phyloP scores from a whole-genome alignment of 2,113 vertebrate genomes.

The Passer domesticus region DNA sequence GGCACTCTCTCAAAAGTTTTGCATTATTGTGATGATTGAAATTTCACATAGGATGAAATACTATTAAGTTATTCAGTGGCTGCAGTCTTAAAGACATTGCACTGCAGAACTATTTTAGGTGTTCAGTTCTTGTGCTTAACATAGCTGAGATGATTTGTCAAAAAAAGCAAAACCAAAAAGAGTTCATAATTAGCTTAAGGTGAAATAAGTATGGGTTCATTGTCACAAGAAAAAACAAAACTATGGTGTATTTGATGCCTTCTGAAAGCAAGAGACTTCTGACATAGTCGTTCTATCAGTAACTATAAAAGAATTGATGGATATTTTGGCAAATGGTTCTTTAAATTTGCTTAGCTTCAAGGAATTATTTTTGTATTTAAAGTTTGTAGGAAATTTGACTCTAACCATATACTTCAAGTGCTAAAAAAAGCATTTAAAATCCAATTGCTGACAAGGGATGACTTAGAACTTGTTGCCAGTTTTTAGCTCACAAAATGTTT shows the following conservation, averaged over 20 bases:
- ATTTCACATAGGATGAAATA: neutral
- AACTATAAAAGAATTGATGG: neutral
- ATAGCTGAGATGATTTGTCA: neutral
- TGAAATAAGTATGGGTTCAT: neutral
- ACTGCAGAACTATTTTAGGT: neutral
- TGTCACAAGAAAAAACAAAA: neutral
- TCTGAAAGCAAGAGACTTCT: neutral
- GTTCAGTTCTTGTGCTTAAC: neutral
- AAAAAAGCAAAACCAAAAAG: neutral
- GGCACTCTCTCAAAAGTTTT: neutral
- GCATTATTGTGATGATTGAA: neutral
- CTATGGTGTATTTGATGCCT: neutral
- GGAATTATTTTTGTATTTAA: conserved; percentile 23
- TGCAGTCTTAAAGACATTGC: neutral
- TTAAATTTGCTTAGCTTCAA: neutral
- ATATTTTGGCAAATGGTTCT: neutral
- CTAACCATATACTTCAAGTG: neutral
- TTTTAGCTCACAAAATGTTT: neutral
- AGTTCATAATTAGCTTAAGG: neutral
- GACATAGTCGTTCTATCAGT: neutral
- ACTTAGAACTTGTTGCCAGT: neutral
- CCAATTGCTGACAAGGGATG: neutral
- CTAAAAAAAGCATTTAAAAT: conserved; percentile 9
- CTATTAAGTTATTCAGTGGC: neutral
- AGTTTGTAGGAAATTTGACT: neutral